Conservation (phyloP, 37 sponge, comb jelly and placozoan genomes). For the Beroe forskalii region DNA sequence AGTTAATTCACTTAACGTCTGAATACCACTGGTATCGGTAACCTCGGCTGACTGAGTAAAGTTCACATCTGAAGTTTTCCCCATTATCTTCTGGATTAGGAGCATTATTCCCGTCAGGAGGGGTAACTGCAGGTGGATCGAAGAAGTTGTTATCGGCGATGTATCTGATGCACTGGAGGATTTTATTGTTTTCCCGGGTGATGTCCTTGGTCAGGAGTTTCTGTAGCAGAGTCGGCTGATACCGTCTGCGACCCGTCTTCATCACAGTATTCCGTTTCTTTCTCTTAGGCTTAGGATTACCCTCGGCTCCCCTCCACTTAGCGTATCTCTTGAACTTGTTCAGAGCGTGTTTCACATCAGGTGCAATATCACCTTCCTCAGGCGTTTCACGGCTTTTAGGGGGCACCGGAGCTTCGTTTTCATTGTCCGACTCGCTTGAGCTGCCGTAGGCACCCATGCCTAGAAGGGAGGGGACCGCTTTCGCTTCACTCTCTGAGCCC, state of each 20-base stretch:
- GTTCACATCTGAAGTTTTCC: no score
- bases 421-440: background rate
- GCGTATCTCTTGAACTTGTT: conserved; percentile 42
- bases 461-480: background rate
- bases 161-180: conserved; percentile 84
- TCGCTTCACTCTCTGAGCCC: background rate
- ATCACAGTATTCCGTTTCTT: conserved; percentile 39
- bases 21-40: no score
- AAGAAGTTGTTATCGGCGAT: conserved; percentile 78
- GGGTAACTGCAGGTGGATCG: conserved; percentile 8
- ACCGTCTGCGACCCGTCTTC: conserved; percentile 32
- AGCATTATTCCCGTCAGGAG: no score
- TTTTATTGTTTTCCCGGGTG: conserved; percentile 74
- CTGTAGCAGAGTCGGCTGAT: conserved; percentile 30
- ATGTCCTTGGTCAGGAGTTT: conserved; percentile 86
- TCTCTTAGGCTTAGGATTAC: background rate
- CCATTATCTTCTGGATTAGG: no score
- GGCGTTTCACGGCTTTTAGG: background rate
- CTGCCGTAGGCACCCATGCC: conserved; percentile 23
- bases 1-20: no score
- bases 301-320: conserved; percentile 23
- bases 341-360: background rate
- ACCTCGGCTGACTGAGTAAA: no score
- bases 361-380: background rate
- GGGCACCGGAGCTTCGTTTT: no score